Percentiles rank a stretch among this genome's conserved stretches.
Evolutionary conservation across 92 coral and sea anemone species (phyloP).

Genomic region (Porites lobata): DNA sequence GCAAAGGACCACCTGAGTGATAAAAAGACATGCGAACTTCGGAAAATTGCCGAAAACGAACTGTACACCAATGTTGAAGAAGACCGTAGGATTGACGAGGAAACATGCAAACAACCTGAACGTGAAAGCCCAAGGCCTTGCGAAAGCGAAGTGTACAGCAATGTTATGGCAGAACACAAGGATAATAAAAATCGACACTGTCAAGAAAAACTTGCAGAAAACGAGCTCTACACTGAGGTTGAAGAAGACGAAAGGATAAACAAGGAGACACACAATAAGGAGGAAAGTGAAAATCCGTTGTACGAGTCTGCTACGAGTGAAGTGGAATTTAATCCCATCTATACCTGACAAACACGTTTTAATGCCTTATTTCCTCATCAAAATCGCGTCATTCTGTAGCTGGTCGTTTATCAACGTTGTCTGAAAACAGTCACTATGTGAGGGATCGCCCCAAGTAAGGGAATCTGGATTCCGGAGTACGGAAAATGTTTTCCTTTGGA

Average conservation of each 20-base stretch:
- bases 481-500: too few species aligned
- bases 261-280: background rate
- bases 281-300: constrained; percentile 7
- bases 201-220: background rate
- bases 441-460: too few species aligned
- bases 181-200: too few species aligned
- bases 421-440: too few species aligned
- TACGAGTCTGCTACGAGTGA: background rate
- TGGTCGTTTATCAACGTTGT: too few species aligned
- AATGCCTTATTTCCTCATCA: too few species aligned
- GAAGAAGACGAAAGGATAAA: too few species aligned
- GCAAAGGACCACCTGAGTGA: too few species aligned
- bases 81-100: background rate
- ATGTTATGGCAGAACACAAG: too few species aligned
- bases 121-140: background rate
- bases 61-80: background rate
- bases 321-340: constrained; percentile 12
- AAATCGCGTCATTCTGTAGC: too few species aligned
- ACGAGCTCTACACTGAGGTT: constrained; percentile 18
- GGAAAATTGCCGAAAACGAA: background rate
- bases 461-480: too few species aligned
- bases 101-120: background rate
- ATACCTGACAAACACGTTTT: background rate
- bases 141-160: too few species aligned
- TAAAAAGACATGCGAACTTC: background rate